Evolutionary conservation across 2,888 invertebrate genomes (phyloP), one percentile per base, ranked within the genome.

Genomic region (Camponotus fellah): DNA sequence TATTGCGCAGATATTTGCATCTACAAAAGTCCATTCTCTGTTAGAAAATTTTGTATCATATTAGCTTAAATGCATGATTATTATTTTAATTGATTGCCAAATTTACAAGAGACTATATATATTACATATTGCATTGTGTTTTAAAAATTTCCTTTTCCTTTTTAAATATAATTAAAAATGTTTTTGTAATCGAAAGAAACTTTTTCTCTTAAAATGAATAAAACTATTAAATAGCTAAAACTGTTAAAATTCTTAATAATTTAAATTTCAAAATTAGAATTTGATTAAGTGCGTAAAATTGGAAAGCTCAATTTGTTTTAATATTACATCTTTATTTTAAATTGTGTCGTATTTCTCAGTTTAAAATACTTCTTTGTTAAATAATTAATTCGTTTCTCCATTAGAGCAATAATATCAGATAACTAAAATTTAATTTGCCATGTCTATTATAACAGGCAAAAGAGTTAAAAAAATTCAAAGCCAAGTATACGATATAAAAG

Each of bases 401-500:
- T 66, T 4, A 65, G 21, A 12, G 8, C 14, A 37, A n/a, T 12
- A 21, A 65, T 43, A 14, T 40, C 40, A 21, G 8, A 43, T 43
- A 49, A 6, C 6, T 53, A 37, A 4, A 12, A 32, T 69, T 34
- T 6, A 69, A 49, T 53, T 53, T 53, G 8, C 2, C 37, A 26
- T 40, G 12, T 60, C 2, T 2, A 17, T 46, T 34, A 9, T 62
- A 34, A 14, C 26, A 4, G 32, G 32, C 12, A 43, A 32, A 34
- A 6, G 17, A 46, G n/a, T 62, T 46, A 62, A 32, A 10, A 12
- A 46, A 74, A 58, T 37, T 6, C 37, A 60, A 66, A 17, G 1
- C 37, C 49, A 14, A 49, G n/a, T 62, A 34, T 21, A n/a, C 21
- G 79, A 82, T 79, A 82, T 79, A 87, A 87, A 69, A 49, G 12